Base-by-base conservation (phyloP, 2,113 vertebrate species). In the Perca fluviatilis region DNA sequence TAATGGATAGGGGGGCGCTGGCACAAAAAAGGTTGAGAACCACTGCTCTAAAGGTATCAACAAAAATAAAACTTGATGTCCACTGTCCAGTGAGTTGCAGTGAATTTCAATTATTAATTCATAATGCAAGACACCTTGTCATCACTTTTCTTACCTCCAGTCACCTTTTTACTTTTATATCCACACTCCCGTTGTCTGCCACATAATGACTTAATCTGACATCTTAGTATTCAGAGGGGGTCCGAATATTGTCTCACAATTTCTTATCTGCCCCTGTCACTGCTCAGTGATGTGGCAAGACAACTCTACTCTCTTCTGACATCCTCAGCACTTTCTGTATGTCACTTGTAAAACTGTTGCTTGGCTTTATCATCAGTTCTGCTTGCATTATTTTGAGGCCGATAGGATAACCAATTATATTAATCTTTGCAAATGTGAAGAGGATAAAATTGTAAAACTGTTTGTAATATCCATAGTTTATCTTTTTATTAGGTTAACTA, bases 201-300 rank as follows among this genome's bases (percentile, higher is more conserved):
- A 23, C 25, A 36, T 14, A 25, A 58, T 13, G 43, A 30, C 21
- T 12, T 67, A 1, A 30, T 63, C 12, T 15, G 25, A 21, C 33
- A 36, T 33, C 7, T 43, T 54, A 5, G 8, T 63, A 64, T 63
- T 16, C 40, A 75, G 25, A 66, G 21, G 18, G 23, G 15, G 11
- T n/a, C 33, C 19, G 23, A 63, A 43, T 43, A 43, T 16, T 12
- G 21, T 15, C 53, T 36, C n/a, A n/a, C 27, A 47, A 27, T 50
- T 57, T 47, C 49, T 63, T 53, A 18, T 30, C 18, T 69, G 5
- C 40, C 27, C 7, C 36, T 4, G 15, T 49, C 50, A 56, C 33
- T 76, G 57, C 23, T 82, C 36, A 47, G 23, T 47, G 57, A 56
- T 13, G 54, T 27, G 60, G 27, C 19, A 68, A 19, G 53, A 68